A percentile compares a stretch with the other conserved stretches of the same genome.
phyloP scores from a whole-genome alignment of 2,797 vertebrate species.

The Eutrigla gurnardus region DNA sequence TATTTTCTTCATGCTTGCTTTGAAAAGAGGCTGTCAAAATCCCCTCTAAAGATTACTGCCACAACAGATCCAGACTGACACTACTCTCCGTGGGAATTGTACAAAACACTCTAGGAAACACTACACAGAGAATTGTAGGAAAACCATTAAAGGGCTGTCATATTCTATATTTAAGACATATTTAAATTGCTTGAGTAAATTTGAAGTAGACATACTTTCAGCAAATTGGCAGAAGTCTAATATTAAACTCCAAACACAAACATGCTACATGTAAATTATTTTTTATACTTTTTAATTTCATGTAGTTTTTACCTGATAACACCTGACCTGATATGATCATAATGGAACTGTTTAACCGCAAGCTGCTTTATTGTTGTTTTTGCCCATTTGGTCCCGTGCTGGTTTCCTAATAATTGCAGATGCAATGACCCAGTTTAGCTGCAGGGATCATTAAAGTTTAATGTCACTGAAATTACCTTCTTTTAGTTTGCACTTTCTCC shows the following conservation, averaged over 20 bases:
- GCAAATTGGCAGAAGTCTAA: neutral
- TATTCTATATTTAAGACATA: conserved; percentile 17
- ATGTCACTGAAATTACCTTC: conserved; percentile 16
- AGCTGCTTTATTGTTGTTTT: conserved; percentile 9
- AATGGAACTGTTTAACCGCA: neutral
- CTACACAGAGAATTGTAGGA: conserved; percentile 17
- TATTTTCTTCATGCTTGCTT: conserved; percentile 19
- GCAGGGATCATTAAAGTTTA: conserved; percentile 28
- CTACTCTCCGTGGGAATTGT: conserved; percentile 22
- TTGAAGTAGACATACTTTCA: neutral
- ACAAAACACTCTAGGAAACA: conserved; percentile 27
- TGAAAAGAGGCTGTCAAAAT: conserved; percentile 37
- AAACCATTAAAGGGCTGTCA: conserved; percentile 22
- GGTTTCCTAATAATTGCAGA: conserved; percentile 31
- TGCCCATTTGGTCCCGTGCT: neutral
- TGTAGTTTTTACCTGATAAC: neutral
- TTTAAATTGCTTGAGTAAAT: conserved; percentile 15
- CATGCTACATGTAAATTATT: neutral
- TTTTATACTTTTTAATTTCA: neutral
- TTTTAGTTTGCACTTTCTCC: conserved; percentile 3
- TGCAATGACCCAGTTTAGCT: conserved; percentile 30
- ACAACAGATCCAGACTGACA: conserved; percentile 28
- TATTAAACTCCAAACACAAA: neutral
- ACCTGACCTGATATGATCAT: neutral
- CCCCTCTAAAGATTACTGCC: conserved; percentile 19